Conservation (phyloP, 2,113 vertebrate genomes). For the Excalfactoria chinensis region DNA sequence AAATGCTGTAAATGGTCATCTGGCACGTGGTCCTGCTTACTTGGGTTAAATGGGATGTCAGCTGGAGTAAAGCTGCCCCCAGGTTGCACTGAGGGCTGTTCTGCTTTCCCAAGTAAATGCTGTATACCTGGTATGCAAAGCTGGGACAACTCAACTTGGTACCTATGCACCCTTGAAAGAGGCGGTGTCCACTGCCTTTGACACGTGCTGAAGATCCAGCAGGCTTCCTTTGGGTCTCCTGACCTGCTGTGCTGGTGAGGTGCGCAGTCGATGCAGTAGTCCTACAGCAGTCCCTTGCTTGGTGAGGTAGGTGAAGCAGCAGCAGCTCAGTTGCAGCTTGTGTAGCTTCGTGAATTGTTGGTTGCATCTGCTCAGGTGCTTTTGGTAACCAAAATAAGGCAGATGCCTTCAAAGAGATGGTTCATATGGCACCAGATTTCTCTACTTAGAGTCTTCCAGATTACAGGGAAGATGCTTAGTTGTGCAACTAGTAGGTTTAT, state of each 20-base stretch:
- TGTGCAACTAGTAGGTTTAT: not conserved
- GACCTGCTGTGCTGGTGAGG: not conserved
- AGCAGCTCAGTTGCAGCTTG: not conserved
- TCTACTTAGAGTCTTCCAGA: not conserved
- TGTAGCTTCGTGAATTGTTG: not conserved
- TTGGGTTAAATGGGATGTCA: not conserved
- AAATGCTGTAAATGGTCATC: not conserved
- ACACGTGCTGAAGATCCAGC: not conserved
- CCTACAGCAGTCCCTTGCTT: not conserved
- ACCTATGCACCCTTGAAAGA: not conserved
- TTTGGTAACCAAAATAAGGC: not conserved
- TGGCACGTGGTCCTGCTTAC: not conserved
- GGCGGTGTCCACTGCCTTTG: not conserved
- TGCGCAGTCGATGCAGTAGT: not conserved
- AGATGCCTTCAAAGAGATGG: too few species aligned
- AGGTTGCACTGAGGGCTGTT: not conserved
- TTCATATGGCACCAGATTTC: not conserved
- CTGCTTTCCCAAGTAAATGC: not conserved
- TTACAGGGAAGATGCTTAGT: not conserved
- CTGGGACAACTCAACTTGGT: not conserved
- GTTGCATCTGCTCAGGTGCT: not conserved
- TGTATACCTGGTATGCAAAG: rapidly evolving
- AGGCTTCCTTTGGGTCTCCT: not conserved
- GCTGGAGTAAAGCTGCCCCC: not conserved
- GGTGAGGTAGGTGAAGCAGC: not conserved